Conservation (phyloP, 2,797 vertebrate species). For the Novumbra hubbsi region DNA sequence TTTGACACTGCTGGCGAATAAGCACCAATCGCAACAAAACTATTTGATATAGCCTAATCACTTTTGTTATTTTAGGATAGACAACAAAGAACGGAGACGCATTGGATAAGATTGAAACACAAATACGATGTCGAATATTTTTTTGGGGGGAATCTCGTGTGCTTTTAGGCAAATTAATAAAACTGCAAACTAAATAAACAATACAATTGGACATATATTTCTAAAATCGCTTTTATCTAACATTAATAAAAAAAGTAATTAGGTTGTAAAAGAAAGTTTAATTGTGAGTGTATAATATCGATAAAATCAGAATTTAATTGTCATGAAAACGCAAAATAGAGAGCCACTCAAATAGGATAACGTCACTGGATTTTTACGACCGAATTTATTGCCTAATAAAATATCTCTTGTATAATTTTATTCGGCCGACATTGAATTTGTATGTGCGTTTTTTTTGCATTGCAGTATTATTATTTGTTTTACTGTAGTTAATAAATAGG, state of each 20-base stretch:
- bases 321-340: conserved; percentile 6
- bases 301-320: conserved; percentile 12
- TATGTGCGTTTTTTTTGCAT: not conserved
- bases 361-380: not conserved
- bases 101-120: conserved; percentile 29
- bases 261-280: conserved; percentile 34
- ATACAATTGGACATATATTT: not conserved
- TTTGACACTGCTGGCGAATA: conserved; percentile 87
- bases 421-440: not conserved
- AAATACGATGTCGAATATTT: conserved; percentile 24
- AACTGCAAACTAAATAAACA: conserved; percentile 8
- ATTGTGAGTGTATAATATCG: conserved; percentile 23
- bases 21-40: conserved; percentile 82
- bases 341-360: not conserved
- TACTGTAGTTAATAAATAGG: not conserved
- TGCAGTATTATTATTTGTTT: not conserved
- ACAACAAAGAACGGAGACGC: conserved; percentile 25
- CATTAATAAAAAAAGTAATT: conserved; percentile 34
- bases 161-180: conserved; percentile 34
- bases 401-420: not conserved
- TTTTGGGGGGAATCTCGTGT: conserved; percentile 23
- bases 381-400: not conserved
- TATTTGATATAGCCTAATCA: conserved; percentile 83
- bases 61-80: conserved; percentile 65
- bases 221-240: not conserved